Base-by-base conservation (phyloP, 2,888 invertebrate genomes). In the Morpho achilles region DNA sequence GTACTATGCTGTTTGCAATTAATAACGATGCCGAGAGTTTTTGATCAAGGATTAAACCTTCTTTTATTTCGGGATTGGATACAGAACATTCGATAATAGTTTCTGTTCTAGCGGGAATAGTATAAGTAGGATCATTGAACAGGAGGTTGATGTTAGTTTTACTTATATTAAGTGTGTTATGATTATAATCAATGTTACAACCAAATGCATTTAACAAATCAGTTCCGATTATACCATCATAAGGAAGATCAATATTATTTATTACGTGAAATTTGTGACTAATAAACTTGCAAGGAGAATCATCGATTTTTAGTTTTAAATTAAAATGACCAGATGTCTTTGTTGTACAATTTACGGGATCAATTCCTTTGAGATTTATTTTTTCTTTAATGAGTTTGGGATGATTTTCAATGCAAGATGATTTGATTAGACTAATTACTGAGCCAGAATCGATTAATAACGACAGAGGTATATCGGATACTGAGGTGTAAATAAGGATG, bases 171-270 rank as follows among this genome's bases (percentile, higher is more conserved):
- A 61, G 42, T 2, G 32, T 40, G 40, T 61, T 39, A 16, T 56
- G n/a, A 22, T 22, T 61, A 8, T 62, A 62, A 49, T 59, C 62
- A 8, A 62, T 59, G 8, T 56, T 59, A 8, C 62, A 62, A 7
- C 54, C 50, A 22, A 51, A 45, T n/a, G 43, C 10, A 2, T 42
- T 63, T 1, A 66, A 53, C 1, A 69, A 23, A 40, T 70, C 68
- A 6, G 58, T 55, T 0, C 68, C 67, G 1, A 68, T 65, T 8
- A 67, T 68, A 9, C 67, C 68, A 47, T 69, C 67, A 50, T 68
- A 68, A 7, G 68, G 65, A n/a, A 69, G 48, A 23, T 63, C 46
- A 22, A 66, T 60, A 0, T 42, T 8, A 7, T 42, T 60, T 9
- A 67, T 53, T 1, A 69, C 63, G 39, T 71, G 69, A 32, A 68